Base-by-base conservation (phyloP, 92 coral and sea anemone species). In the Porites rus region DNA sequence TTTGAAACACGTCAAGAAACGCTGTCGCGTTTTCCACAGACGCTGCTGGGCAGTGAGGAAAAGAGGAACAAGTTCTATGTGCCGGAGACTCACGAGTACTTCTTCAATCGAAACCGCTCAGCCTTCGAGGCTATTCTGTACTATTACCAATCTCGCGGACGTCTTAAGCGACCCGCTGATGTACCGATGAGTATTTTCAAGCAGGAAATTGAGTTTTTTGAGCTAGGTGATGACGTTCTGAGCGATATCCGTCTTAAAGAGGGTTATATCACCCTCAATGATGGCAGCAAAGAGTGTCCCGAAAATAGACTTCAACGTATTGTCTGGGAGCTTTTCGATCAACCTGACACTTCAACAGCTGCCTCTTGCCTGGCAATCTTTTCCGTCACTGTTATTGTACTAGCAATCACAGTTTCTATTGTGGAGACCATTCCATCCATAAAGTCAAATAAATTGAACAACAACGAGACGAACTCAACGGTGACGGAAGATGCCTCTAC, bases 111-210 rank as follows among this genome's bases (percentile, higher is more conserved):
- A 28, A 95, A 97, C 71, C 93, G 99, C 10, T 83, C 92, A 63
- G 97, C 98, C 43, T 97, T 97, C 74, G 99, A 97, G 82, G 99
- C 99, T 2, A 97, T 97, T 52, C 88, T 97, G 7, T 97, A 92
- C 68, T 97, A 93, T 53, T 97, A 97, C 73, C 99, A 97, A 70
- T 97, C 99, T n/a, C 75, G 87, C 51, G 99, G 99, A 19, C 83
- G 98, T 13, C 95, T 97, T 10, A 90, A 92, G 72, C 89, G 98
- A 20, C 99, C 99, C 3, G 88, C 86, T 9, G 99, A 97, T 70
- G 93, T 97, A 2, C 99, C 98, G 0, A 95, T 97, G 93, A 83
- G 89, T 50, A 83, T 97, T 18, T 97, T 97, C 76, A 95, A 95
- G 81, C 80, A 90, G 82, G 99, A 97, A 87, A 90, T 97, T 16